A percentile compares a stretch with the other conserved stretches of the same genome.
Conservation (phyloP, 1,140 invertebrate genomes). For the Pseudomyrmex sp. region DNA sequence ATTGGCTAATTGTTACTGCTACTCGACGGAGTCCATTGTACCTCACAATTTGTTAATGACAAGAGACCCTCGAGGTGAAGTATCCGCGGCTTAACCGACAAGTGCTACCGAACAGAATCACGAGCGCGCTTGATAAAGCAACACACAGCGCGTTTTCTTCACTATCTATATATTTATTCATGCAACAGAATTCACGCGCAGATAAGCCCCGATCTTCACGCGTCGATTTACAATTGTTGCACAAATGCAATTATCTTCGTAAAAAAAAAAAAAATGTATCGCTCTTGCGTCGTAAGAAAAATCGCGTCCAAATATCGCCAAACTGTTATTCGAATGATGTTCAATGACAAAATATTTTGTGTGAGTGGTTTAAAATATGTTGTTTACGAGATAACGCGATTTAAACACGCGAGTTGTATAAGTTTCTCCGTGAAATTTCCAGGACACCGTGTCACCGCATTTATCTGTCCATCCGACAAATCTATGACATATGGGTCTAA, state of each 20-base stretch:
- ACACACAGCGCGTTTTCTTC: slow-evolving; percentile 43
- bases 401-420: background rate
- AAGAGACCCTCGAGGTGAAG: slow-evolving; percentile 78
- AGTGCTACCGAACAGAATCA: slow-evolving; percentile 72
- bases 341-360: background rate
- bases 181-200: slow-evolving; percentile 35
- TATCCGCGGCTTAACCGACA: slow-evolving; percentile 75
- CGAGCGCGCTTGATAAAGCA: slow-evolving; percentile 74
- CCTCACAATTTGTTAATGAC: slow-evolving; percentile 76
- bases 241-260: slow-evolving; percentile 17
- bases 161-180: slow-evolving; percentile 67
- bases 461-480: slow-evolving; percentile 69
- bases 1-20: slow-evolving; percentile 69
- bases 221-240: slow-evolving; percentile 5
- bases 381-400: background rate
- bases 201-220: slow-evolving; percentile 8
- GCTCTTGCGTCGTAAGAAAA: background rate
- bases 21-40: slow-evolving; percentile 63
- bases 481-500: slow-evolving; percentile 75
- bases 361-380: no score
- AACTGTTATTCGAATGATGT: background rate
- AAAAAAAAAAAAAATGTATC: no score
- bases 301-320: background rate
- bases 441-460: slow-evolving; percentile 51
- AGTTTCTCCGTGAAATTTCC: slow-evolving; percentile 57